Evolutionary conservation across 2,113 vertebrate genomes (phyloP), one percentile per base, ranked within the genome.

Genomic region (Rhynchopsitta pachyrhyncha): DNA sequence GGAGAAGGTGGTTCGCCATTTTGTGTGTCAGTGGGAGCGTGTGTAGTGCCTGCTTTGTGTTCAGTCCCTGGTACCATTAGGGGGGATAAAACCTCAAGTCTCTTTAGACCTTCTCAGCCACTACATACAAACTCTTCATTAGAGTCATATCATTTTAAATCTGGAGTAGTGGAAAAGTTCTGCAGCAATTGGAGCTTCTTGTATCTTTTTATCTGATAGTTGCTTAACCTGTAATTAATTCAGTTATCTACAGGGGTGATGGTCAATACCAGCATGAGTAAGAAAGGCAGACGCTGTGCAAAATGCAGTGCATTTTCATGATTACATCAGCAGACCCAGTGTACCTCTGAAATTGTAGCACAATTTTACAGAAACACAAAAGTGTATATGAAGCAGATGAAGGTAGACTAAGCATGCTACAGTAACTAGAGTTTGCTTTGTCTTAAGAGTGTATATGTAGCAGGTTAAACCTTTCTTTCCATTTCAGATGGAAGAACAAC

Each of bases 41-140:
- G 5, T 23, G 42, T 7, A 24, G 23, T 15, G 1, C 8, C 31
- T 52, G 7, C 23, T 62, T 71, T 39, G 22, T 55, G 15, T 50
- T 69, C 35, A 44, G 24, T 8, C 11, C 6, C 5, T 6, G 2
- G 6, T 27, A 39, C 4, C 0, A 0, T 14, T 9, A 42, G 9
- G 2, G 12, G 20, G 6, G 17, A n/a, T 4, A 5, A 7, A 37
- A 7, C 17, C 7, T 52, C 13, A 4, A 27, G 5, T 50, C 68
- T 87, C 11, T 60, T 60, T 37, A 71, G 44, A 20, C 23, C 50
- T 87, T 20, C 8, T 37, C 1, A 3, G 22, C 29, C 7, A 77
- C 9, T 4, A 28, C 35, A 31, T 22, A 10, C 6, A 46, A 52
- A 29, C 79, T 84, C 46, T 70, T 80, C 29, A 7, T 46, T 13